These are phyloP conservation scores for Phodopus roborovskii DNA, from an alignment of 2,113 vertebrate genomes.

Conservation along the genomic window DNA sequence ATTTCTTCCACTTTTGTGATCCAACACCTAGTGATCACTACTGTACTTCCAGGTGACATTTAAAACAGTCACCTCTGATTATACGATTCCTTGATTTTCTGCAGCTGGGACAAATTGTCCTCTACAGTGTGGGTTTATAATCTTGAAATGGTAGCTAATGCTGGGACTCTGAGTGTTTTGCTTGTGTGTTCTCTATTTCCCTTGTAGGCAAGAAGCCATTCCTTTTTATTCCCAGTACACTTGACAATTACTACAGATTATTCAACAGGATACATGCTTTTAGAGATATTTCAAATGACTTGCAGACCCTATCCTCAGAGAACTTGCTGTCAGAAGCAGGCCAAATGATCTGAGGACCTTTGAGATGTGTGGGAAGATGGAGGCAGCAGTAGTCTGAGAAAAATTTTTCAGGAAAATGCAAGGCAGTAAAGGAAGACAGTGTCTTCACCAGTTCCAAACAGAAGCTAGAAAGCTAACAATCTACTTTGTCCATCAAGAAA, in stretches of 20 bases:
- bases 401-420: background rate
- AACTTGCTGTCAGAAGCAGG: background rate
- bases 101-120: constrained; percentile 4
- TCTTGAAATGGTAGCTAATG: background rate
- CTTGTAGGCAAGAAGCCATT: background rate
- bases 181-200: constrained; percentile 46
- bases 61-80: background rate
- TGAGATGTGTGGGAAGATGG: background rate
- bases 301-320: background rate
- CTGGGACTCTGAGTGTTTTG: background rate
- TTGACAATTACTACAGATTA: background rate
- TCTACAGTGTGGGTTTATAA: background rate
- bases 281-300: background rate
- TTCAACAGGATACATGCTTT: background rate
- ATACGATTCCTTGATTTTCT: background rate
- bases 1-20: background rate
- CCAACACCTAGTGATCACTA: background rate
- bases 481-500: constrained; percentile 36
- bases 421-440: background rate
- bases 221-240: background rate
- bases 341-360: background rate
- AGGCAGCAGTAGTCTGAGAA: background rate
- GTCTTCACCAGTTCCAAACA: background rate
- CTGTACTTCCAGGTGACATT: background rate
- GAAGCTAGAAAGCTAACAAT: background rate